Evolutionary conservation across 2,888 invertebrate species (phyloP), one percentile per base, ranked within the genome.

Genomic region (Mesorhabditis spiculigera): DNA sequence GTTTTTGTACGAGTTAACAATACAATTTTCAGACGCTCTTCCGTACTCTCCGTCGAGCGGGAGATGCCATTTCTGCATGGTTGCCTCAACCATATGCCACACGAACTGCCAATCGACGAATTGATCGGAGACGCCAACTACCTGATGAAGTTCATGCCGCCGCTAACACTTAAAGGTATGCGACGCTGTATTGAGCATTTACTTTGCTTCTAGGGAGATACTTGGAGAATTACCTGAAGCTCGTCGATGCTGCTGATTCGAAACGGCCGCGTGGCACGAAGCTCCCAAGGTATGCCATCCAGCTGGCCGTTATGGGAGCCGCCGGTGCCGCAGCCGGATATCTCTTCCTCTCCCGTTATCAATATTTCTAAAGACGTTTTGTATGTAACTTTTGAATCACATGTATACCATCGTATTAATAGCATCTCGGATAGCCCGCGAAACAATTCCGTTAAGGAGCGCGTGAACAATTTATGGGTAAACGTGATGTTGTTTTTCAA

Each of bases 41-140:
- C 63, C 63, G 63, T 63, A 28, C 63, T 63, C 16, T 63, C 28
- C n/a, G 63, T n/a, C 16, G 63, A 63, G 6, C 58, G 76, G 63
- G 78, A 78, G 71, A 78, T 78, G 78, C 78, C 78, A 8, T 78
- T 77, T 66, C 64, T 78, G 6, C 78, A 78, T 65, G 72, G 74
- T 4, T 68, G 76, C 0, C 69, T 78, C 0, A 72, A 74, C 4
- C 74, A 75, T 68, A 78, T 78, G 78, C 78, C 78, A 41, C 68
- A 72, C 28, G 78, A 78, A 45, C 61, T 78, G 16, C 78, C 78
- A n/a, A 71, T 78, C 10, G 78, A 78, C 43, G 74, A 73, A 63
- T 70, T 78, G 6, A 70, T 77, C 61, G 73, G 75, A 8, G 76
- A 78, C 68, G 76, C 78, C 43, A 71, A 69, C 69, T 76, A 67